Evolutionary conservation across 2,113 vertebrate species (phyloP), one percentile per base, ranked within the genome.

Genomic region (Silurus asotus): DNA sequence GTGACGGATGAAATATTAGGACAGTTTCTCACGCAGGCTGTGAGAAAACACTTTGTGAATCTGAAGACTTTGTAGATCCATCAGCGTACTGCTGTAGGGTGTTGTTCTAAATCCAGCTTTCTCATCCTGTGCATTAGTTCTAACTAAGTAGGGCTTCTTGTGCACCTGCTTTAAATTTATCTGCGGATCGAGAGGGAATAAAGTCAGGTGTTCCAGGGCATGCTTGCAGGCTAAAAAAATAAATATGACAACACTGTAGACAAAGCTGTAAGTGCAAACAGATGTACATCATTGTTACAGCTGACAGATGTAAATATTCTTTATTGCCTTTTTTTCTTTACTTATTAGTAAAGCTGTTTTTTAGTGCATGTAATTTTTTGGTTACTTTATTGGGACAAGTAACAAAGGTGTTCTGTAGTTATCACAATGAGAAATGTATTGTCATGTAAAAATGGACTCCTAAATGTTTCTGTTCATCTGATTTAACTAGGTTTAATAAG

Each of bases 161-260:
- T 82, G 59, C 86, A 87, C 80, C 80, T 87, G 80, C 72, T 87
- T 37, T 75, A 23, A 72, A 76, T 76, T 65, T 61, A 87, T 56
- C 80, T 87, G 80, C 85, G 82, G 80, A 77, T 87, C 69, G 82
- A 82, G 58, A 76, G 49, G 70, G 59, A 87, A 87, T 86, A 67
- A 64, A 76, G 59, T 87, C 85, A 82, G 85, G 69, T 87, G 85
- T 65, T 77, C 67, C 69, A 7, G 58, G 7, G 79, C 45, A 51
- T 65, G 69, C 80, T 64, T 58, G 51, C 25, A 55, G 80, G 59
- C 80, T n/a, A 58, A 75, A 48, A 51, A 11, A 81, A 51, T 37
- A 37, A 58, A 48, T 9, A 72, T 6, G 28, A 13, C 28, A 28
- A 17, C 10, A 19, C 65, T 10, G 58, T 14, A 37, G 17, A 23